These are phyloP conservation scores for Mesorhabditis spiculigera DNA, from an alignment of 2,888 invertebrate species.

Conservation along the genomic window DNA sequence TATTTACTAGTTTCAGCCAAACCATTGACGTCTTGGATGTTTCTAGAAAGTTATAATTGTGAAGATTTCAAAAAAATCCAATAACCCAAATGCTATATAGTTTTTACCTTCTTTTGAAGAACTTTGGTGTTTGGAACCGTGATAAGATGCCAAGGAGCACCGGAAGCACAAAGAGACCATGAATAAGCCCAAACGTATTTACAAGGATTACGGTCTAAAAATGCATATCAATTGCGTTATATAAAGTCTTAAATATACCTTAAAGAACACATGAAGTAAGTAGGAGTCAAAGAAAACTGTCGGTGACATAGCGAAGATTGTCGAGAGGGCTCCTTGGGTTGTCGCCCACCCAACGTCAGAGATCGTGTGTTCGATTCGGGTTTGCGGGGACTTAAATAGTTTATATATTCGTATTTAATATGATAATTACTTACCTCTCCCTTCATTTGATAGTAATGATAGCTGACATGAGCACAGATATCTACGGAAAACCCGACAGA, in stretches of 20 bases:
- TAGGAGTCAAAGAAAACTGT: conserved; percentile 31
- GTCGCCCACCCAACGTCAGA: conserved; percentile 45
- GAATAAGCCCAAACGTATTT: conserved; percentile 35
- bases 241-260: conserved; percentile 16
- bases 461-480: conserved; percentile 46
- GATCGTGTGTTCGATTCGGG: conserved; percentile 31
- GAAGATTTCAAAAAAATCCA: too few relatives aligned
- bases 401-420: not conserved
- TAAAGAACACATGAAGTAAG: conserved; percentile 39
- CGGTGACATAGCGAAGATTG: conserved; percentile 39
- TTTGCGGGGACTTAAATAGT: conserved; percentile 25
- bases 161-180: conserved; percentile 39
- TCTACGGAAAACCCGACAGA: conserved; percentile 47
- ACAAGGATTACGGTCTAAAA: conserved; percentile 39
- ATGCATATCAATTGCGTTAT: not conserved
- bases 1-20: too few relatives aligned
- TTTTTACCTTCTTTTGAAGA: not conserved
- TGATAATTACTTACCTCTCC: conserved; percentile 19
- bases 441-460: conserved; percentile 40
- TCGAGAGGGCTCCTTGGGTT: conserved; percentile 38
- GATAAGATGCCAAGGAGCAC: conserved; percentile 32
- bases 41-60: too few relatives aligned
- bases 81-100: too few relatives aligned
- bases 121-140: not conserved
- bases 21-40: too few relatives aligned